Evolutionary conservation across 2,888 invertebrate genomes (phyloP).

Genomic region (Spilosoma lubricipeda): DNA sequence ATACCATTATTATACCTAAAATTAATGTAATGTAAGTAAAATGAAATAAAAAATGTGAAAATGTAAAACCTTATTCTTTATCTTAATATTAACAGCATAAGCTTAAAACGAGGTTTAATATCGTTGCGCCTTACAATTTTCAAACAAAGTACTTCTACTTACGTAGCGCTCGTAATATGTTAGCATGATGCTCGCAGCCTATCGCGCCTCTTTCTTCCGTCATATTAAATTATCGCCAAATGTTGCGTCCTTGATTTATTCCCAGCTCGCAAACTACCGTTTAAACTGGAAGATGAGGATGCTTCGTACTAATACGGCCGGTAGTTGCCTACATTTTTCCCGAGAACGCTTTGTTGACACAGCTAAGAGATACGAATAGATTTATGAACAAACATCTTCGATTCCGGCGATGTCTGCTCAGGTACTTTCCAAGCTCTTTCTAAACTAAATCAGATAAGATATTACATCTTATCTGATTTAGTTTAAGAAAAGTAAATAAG

Average conservation of each 20-base stretch:
- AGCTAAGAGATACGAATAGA: slow-evolving; percentile 25
- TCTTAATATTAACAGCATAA: slow-evolving; percentile 26
- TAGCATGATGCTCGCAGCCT: slow-evolving; percentile 54
- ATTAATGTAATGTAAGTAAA: not conserved
- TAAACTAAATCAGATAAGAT: too few species aligned
- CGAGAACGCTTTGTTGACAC: slow-evolving; percentile 39
- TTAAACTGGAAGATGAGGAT: slow-evolving; percentile 29
- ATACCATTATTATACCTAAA: not conserved
- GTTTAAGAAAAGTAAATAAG: slow-evolving; percentile 12
- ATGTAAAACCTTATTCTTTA: not conserved
- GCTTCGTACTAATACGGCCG: slow-evolving; percentile 24
- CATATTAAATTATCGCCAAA: slow-evolving; percentile 79
- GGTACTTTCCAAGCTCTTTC: slow-evolving; percentile 28
- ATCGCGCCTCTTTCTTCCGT: slow-evolving; percentile 64
- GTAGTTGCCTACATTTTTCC: slow-evolving; percentile 23
- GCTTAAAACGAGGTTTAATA: slow-evolving; percentile 28
- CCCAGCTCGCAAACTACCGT: slow-evolving; percentile 46
- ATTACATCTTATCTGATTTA: slow-evolving; percentile 1
- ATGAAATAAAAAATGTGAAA: slow-evolving; percentile 10
- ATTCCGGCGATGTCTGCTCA: slow-evolving; percentile 25
- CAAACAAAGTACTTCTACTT: slow-evolving; percentile 45
- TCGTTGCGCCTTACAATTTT: slow-evolving; percentile 36
- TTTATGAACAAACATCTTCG: slow-evolving; percentile 38
- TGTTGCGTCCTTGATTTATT: slow-evolving; percentile 72
- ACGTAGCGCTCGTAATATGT: slow-evolving; percentile 43